Conservation (phyloP, 2,888 invertebrate species). For the Sarcophaga subvicina region DNA sequence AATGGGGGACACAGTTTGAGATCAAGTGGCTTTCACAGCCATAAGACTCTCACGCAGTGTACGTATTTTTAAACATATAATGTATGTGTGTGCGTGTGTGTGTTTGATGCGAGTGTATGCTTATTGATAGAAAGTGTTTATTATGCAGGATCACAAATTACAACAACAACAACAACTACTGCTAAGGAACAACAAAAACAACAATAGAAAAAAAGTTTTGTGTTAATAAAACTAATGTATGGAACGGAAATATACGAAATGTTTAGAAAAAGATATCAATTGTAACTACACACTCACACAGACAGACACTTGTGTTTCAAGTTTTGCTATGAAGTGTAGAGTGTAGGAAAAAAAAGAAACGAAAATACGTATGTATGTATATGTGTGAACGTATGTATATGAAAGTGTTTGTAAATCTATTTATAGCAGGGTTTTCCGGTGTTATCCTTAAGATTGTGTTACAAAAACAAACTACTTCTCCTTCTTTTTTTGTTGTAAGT, state of each 20-base stretch:
- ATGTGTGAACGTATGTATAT: background rate
- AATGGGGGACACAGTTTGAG: conserved; percentile 12
- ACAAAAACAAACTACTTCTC: conserved; percentile 7
- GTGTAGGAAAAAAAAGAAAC: no score
- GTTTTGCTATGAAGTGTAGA: background rate
- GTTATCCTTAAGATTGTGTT: conserved; percentile 42
- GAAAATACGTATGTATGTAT: background rate
- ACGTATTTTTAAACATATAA: background rate
- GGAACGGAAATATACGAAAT: conserved; percentile 50
- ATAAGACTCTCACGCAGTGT: background rate
- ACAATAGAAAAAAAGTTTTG: conserved; percentile 29
- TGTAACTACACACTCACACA: background rate
- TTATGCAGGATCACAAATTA: conserved; percentile 62
- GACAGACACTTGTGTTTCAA: background rate
- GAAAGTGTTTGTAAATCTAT: background rate
- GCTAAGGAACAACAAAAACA: background rate
- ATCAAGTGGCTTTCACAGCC: background rate
- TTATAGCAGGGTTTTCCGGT: background rate
- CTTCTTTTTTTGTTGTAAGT: no score
- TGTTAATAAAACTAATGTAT: conserved; percentile 48
- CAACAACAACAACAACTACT: conserved; percentile 16
- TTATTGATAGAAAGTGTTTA: conserved; percentile 46
- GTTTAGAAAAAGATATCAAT: conserved; percentile 56
- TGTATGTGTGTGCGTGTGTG: background rate
- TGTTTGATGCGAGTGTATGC: background rate